A percentile compares a stretch with the other conserved stretches of the same genome.
Conservation (phyloP, 2,888 invertebrate genomes). For the Pollenia labialis region DNA sequence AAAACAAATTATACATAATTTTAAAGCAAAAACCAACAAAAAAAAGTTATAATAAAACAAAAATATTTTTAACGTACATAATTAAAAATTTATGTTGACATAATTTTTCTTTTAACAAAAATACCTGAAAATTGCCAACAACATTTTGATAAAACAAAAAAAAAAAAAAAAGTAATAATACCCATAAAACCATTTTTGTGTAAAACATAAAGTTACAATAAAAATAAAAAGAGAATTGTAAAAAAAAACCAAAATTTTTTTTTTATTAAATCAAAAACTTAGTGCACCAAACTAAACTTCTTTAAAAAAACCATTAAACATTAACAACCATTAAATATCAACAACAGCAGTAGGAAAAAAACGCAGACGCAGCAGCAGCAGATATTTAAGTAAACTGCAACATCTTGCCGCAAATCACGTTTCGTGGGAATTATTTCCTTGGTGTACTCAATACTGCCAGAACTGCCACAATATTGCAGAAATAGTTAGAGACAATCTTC, state of each 20-base stretch:
- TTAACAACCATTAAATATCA: too few species aligned
- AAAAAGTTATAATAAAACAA: slow-evolving; percentile 25
- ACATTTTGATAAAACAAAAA: slow-evolving; percentile 14
- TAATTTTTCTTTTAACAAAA: slow-evolving; percentile 16
- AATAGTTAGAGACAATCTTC: slow-evolving; percentile 35
- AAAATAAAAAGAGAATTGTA: slow-evolving; percentile 15
- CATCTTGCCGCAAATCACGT: slow-evolving; percentile 74
- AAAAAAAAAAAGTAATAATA: slow-evolving; percentile 20
- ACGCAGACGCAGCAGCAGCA: slow-evolving; percentile 56
- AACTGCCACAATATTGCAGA: slow-evolving; percentile 61
- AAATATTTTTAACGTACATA: slow-evolving; percentile 75
- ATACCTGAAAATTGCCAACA: slow-evolving; percentile 27
- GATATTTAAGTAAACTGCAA: slow-evolving; percentile 38
- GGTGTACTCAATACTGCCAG: slow-evolving; percentile 59
- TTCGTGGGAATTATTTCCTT: slow-evolving; percentile 75
- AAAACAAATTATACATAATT: slow-evolving; percentile 6
- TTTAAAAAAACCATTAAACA: slow-evolving; percentile 42
- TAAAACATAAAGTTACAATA: slow-evolving; percentile 43
- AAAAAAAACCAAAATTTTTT: slow-evolving; percentile 26
- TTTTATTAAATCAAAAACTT: slow-evolving; percentile 37
- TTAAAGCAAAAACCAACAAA: slow-evolving; percentile 7
- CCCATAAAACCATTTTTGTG: slow-evolving; percentile 27
- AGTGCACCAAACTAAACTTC: slow-evolving; percentile 34
- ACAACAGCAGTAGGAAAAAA: slow-evolving; percentile 24
- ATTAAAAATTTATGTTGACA: slow-evolving; percentile 78